Conservation (phyloP, 2,113 vertebrate species). For the pig (Sus scrofa) region T2T-Sscrofa CM000821.6:12777001-12777500, state of each 20-base stretch:
- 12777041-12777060: conserved; percentile 39
- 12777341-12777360: background rate
- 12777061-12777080: conserved; percentile 5
- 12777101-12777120: background rate
- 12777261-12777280: background rate
- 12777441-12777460: background rate
- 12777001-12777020: background rate
- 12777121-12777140: conserved; percentile 37
- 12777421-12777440: background rate
- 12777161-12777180: background rate
- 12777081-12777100: conserved; percentile 10
- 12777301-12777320: background rate
- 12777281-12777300: background rate
- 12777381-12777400: background rate
- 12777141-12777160: background rate
- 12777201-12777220: background rate
- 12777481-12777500: background rate
- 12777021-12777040: conserved; percentile 54
- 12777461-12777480: background rate
- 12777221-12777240: background rate
- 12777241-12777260: background rate
- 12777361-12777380: background rate
- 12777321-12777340: background rate
- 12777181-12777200: conserved; percentile 36
- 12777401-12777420: background rate